phyloP scores from a whole-genome alignment of 2,888 invertebrate genomes.

The Pachycephus smyrnensis region DNA sequence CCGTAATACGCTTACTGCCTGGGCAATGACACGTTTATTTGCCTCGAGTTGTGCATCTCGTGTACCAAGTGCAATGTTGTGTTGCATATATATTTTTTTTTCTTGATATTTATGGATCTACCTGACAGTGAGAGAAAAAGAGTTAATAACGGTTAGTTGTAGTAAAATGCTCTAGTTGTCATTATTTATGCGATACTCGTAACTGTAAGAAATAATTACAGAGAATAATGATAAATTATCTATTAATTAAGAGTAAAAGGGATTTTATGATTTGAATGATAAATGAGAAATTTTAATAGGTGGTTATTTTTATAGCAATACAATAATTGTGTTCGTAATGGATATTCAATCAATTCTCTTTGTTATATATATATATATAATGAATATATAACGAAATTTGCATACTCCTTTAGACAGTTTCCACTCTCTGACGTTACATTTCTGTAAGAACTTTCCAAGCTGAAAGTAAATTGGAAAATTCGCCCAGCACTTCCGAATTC shows the following conservation, averaged over 20 bases:
- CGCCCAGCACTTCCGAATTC: constrained; percentile 34
- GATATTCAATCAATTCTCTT: no score
- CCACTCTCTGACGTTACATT: background rate
- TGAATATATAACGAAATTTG: background rate
- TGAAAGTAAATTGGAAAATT: background rate
- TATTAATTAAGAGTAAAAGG: background rate
- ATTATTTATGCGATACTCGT: background rate
- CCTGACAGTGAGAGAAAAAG: background rate
- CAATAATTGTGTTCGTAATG: background rate
- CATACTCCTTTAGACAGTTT: background rate
- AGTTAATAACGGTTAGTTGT: no score
- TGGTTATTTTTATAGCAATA: background rate
- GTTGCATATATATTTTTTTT: background rate
- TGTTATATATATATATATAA: no score
- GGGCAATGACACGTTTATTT: background rate
- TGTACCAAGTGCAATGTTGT: background rate
- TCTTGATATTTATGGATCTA: background rate
- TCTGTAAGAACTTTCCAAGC: background rate
- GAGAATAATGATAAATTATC: background rate
- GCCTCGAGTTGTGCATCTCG: background rate
- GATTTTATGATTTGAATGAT: no score
- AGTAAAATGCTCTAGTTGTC: background rate
- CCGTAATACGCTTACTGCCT: background rate
- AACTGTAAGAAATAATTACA: background rate
- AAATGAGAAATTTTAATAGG: no score